These are phyloP conservation scores for Peromyscus leucopus DNA, from an alignment of 2,113 vertebrate species.

Conservation along the genomic window DNA sequence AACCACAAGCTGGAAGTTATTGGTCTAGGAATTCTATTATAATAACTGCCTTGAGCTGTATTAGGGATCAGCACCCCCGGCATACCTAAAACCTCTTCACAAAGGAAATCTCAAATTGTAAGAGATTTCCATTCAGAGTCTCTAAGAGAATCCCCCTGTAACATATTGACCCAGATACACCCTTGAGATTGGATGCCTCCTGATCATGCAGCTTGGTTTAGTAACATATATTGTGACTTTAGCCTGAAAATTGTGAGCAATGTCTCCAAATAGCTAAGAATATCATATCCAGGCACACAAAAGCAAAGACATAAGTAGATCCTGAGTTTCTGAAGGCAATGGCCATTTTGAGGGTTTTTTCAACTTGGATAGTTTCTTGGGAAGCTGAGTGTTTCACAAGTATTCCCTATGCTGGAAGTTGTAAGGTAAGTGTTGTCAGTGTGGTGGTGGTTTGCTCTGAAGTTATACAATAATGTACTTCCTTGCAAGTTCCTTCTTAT, in stretches of 20 bases:
- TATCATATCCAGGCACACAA: not conserved
- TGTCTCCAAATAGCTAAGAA: conserved; percentile 19
- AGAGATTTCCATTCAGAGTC: not conserved
- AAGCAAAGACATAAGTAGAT: not conserved
- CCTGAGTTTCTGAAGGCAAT: not conserved
- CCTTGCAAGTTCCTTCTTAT: conserved; percentile 1
- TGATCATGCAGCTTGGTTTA: not conserved
- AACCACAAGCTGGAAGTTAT: not conserved
- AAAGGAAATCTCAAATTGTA: conserved; percentile 12
- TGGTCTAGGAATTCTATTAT: not conserved
- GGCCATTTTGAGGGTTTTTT: not conserved
- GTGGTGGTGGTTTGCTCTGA: not conserved
- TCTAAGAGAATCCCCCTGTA: conserved; percentile 1
- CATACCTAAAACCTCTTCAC: conserved; percentile 7
- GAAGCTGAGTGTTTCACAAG: not conserved
- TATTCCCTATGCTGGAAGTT: not conserved
- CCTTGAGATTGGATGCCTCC: not conserved
- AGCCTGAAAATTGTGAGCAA: conserved; percentile 10
- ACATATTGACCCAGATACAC: not conserved
- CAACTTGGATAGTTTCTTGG: conserved; percentile 14
- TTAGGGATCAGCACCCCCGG: not conserved
- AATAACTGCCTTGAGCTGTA: not conserved
- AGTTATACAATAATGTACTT: conserved; percentile 49
- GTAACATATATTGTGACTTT: conserved; percentile 14
- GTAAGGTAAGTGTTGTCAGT: not conserved